A percentile compares a stretch with the other conserved stretches of the same genome.
Conservation (phyloP, 2,888 invertebrate species). For the Caenorhabditis sinica region DNA sequence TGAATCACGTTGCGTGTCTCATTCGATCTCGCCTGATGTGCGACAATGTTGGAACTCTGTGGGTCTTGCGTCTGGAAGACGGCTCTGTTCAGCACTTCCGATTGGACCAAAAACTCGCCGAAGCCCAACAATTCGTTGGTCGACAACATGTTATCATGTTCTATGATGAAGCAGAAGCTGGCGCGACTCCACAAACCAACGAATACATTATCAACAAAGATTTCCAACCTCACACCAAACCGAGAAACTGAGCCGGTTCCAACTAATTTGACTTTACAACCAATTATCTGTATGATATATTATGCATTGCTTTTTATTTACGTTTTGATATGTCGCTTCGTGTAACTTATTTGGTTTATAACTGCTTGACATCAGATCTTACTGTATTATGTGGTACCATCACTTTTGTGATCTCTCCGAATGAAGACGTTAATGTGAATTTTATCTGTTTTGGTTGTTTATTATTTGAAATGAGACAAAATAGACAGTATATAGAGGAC, state of each 20-base stretch:
- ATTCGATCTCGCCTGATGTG: conserved; percentile 25
- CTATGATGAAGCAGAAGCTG: conserved; percentile 52
- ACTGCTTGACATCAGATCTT: no score
- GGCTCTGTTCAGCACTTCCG: conserved; percentile 18
- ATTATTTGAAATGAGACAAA: no score
- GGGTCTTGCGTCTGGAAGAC: conserved; percentile 59
- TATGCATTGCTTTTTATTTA: no score
- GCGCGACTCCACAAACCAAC: background rate
- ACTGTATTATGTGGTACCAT: no score
- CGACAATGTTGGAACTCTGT: conserved; percentile 42
- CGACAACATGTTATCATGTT: conserved; percentile 59
- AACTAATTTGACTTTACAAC: no score
- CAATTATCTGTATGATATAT: no score
- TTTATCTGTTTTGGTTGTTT: no score
- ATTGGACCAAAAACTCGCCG: conserved; percentile 32
- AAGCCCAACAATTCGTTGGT: conserved; percentile 55
- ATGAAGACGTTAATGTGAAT: no score
- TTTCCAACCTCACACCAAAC: conserved; percentile 16
- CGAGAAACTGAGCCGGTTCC: background rate
- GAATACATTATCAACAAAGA: conserved; percentile 54
- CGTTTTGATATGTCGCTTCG: no score
- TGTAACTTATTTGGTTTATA: no score
- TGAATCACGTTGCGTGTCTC: conserved; percentile 47
- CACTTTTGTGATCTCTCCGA: no score
- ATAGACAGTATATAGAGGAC: no score